Base-by-base conservation (phyloP, 1,140 invertebrate species). In the Euglossa dilemma region DNA sequence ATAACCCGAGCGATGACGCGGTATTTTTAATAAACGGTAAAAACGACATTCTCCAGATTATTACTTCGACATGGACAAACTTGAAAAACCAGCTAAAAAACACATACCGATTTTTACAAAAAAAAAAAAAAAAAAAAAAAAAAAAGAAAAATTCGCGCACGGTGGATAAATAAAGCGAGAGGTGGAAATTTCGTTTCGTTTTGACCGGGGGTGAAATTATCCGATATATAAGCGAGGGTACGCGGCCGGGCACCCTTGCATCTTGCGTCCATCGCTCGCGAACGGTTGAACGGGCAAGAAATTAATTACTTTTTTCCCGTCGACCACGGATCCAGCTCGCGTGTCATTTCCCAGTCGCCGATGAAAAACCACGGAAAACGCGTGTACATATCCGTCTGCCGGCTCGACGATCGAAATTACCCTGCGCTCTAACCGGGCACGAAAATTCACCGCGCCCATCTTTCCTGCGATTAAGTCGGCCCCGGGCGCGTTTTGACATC, bases 231-330 rank as follows among this genome's bases (percentile, higher is more conserved):
- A 4, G 36, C 36, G 36, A 20, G 50, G 9, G 20, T 23, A 36
- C 16, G n/a, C 64, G 50, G 28, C 57, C 61, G 25, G 20, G 11
- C 28, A 57, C 50, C 2, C 70, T 47, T 47, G 45, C 18, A 47
- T 70, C 45, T 57, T 36, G 56, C 47, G 16, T 36, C 54, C 57
- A 56, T 59, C 63, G 47, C 47, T 28, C 50, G 54, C 25, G 67
- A 78, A 87, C 75, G 59, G 61, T 36, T 28, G 52, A 64, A 54
- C 69, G 75, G 16, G 59, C 75, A 87, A 87, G 86, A 87, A 86
- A 86, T 86, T 86, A 87, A 87, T 87, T 87, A 87, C 85, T 84
- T 80, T 80, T 86, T 85, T 80, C 18, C 84, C 63, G 23, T 54
- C 18, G 16, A 74, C 25, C 57, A 45, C 63, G 14, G 56, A 78